Percentiles rank a stretch among this genome's conserved stretches.
Conservation (phyloP, 2,113 vertebrate genomes). For the Sinocyclocheilus maitianheensis region DNA sequence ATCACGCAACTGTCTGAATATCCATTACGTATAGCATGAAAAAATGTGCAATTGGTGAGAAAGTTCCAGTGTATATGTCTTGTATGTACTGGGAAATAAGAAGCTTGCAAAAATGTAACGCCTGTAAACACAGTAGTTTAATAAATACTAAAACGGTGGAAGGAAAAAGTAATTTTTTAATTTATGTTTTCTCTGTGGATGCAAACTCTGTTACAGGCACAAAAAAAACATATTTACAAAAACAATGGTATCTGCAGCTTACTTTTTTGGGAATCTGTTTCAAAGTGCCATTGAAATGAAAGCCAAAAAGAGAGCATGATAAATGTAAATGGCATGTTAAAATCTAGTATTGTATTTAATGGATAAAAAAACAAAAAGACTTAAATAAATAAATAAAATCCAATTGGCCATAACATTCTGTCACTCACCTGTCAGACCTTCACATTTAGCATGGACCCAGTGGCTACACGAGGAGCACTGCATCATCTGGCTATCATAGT, state of each 20-base stretch:
- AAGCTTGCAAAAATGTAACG: background rate
- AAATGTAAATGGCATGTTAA: background rate
- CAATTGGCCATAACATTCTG: background rate
- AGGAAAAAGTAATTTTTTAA: background rate
- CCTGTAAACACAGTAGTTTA: background rate
- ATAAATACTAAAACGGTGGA: background rate
- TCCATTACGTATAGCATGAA: background rate
- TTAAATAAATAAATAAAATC: background rate
- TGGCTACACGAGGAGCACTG: constrained; percentile 90
- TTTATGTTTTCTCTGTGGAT: background rate
- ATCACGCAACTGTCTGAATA: background rate
- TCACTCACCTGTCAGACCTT: constrained; percentile 83
- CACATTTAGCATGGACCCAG: constrained; percentile 92
- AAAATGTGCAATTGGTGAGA: background rate
- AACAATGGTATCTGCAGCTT: background rate
- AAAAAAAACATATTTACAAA: background rate
- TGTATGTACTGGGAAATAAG: background rate
- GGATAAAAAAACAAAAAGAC: background rate
- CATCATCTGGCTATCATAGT: constrained; percentile 95
- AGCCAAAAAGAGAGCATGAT: background rate
- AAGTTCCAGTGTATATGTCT: background rate
- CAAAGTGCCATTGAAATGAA: background rate
- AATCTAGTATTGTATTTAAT: background rate
- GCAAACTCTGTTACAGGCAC: background rate
- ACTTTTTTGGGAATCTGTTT: background rate